Evolutionary conservation across 2,113 vertebrate genomes (phyloP).

Genomic region (Pampusana beccarii): DNA sequence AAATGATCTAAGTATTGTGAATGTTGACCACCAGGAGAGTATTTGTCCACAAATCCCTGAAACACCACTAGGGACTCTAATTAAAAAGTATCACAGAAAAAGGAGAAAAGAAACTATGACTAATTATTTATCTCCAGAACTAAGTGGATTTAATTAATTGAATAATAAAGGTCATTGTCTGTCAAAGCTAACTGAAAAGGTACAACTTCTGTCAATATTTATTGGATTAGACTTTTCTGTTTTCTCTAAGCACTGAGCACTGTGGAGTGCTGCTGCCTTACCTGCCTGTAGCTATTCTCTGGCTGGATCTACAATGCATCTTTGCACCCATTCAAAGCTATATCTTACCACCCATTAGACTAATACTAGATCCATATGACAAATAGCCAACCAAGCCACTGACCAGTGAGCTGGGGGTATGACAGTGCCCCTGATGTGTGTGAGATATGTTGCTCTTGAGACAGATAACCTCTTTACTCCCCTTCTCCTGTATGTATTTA

Average conservation of each 20-base stretch:
- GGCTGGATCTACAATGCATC: neutral
- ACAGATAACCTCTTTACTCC: neutral
- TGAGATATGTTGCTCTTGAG: neutral
- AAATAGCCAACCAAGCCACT: neutral
- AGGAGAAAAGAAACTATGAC: neutral
- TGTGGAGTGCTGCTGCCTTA: neutral
- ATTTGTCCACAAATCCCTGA: neutral
- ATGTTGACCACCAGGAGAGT: neutral
- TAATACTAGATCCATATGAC: rapidly evolving
- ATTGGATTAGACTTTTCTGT: conserved; percentile 25
- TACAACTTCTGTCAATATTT: conserved; percentile 28
- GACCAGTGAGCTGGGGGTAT: neutral
- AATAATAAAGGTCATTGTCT: conserved; percentile 41
- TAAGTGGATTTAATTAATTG: conserved; percentile 36
- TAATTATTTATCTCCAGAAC: neutral
- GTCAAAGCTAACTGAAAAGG: conserved; percentile 12
- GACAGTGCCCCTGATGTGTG: rapidly evolving
- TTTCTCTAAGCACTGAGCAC: neutral
- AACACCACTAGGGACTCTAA: neutral
- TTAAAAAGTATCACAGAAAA: neutral
- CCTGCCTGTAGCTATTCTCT: neutral
- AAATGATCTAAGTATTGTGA: neutral
- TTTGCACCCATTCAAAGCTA: neutral
- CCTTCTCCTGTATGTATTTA: neutral
- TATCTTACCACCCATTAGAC: neutral